Percentiles rank a stretch among this genome's conserved stretches.
Evolutionary conservation across 2,797 vertebrate species (phyloP).

Genomic region (Tenualosa ilisha): DNA sequence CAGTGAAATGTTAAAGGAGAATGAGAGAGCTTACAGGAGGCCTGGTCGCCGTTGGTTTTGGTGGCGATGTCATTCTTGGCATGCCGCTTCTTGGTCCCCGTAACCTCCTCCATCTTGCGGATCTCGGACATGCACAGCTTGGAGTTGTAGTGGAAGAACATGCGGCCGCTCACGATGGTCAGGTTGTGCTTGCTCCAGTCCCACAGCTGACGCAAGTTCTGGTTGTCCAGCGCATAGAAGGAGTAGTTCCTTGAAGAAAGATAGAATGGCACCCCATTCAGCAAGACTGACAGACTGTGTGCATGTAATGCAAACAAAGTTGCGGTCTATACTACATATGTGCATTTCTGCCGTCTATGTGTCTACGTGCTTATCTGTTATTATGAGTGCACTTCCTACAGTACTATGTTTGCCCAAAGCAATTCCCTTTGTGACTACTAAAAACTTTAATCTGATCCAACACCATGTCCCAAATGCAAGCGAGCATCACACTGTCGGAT

Average conservation of each 20-base stretch:
- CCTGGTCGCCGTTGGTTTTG: constrained; percentile 96
- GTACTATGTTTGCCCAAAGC: background rate
- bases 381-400: background rate
- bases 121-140: constrained; percentile 94
- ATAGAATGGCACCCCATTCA: background rate
- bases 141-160: constrained; percentile 97
- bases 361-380: background rate
- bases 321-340: background rate
- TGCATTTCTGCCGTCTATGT: background rate
- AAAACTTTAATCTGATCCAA: too few species aligned
- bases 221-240: constrained; percentile 96
- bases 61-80: constrained; percentile 86
- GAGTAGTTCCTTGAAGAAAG: constrained; percentile 85
- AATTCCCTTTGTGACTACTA: background rate
- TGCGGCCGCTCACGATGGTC: constrained; percentile 85
- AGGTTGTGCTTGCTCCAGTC: constrained; percentile 98
- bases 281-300: background rate
- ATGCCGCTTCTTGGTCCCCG: constrained; percentile 85
- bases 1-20: too few species aligned
- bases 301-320: background rate
- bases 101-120: constrained; percentile 89
- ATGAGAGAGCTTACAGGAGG: constrained; percentile 84
- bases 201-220: constrained; percentile 97
- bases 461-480: too few species aligned
- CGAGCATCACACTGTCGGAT: too few species aligned